A percentile compares a stretch with the other conserved stretches of the same genome.
Conservation (phyloP, 2,888 invertebrate genomes). For the Rhagonycha lutea region DNA sequence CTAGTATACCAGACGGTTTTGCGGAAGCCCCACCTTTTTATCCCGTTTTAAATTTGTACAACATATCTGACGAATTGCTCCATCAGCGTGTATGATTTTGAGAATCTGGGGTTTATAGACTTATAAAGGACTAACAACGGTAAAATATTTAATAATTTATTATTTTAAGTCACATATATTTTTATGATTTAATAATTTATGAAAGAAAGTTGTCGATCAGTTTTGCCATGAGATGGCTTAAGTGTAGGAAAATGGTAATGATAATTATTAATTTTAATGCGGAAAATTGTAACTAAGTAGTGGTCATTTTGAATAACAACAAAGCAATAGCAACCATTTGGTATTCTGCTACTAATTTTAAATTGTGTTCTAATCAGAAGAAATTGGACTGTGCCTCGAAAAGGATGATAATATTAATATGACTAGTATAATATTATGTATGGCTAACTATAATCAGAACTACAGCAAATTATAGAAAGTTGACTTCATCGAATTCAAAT, state of each 20-base stretch:
- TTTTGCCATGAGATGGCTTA: neutral
- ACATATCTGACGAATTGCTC: slow-evolving; percentile 48
- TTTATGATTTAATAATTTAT: neutral
- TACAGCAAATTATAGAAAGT: no score
- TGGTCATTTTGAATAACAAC: neutral
- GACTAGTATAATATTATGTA: neutral
- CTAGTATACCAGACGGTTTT: slow-evolving; percentile 31
- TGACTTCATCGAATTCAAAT: no score
- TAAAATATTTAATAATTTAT: neutral
- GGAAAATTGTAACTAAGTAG: neutral
- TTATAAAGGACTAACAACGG: neutral
- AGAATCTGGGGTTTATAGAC: neutral
- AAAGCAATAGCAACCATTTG: neutral
- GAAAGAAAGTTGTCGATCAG: neutral
- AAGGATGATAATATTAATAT: neutral
- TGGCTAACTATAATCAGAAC: no score
- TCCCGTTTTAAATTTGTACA: slow-evolving; percentile 50
- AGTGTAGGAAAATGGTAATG: neutral
- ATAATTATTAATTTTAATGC: neutral
- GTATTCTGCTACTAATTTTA: neutral
- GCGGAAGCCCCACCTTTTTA: slow-evolving; percentile 44
- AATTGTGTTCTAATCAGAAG: neutral
- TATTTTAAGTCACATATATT: neutral
- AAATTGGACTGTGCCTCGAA: neutral
- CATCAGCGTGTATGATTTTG: slow-evolving; percentile 36